Conservation (phyloP, 2,888 invertebrate genomes). For the Agrilus mali region DNA sequence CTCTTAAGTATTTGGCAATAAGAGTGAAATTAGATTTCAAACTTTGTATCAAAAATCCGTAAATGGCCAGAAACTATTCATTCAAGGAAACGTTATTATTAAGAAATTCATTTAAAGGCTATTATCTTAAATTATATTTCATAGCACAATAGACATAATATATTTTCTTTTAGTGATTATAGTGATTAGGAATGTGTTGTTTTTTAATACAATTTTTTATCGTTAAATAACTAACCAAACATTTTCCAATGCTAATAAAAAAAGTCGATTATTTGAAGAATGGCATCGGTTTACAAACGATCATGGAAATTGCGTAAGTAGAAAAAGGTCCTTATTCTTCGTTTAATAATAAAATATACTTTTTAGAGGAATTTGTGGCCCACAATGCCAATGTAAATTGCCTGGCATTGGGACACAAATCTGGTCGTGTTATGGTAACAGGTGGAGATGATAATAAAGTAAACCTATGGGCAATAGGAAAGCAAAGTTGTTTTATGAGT, state of each 20-base stretch:
- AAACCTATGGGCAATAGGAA: conserved; percentile 93
- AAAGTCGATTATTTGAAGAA: conserved; percentile 13
- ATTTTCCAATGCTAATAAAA: neutral
- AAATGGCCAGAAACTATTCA: conserved; percentile 23
- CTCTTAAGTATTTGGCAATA: too few relatives aligned
- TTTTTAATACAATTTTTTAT: neutral
- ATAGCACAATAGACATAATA: neutral
- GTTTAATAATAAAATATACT: conserved; percentile 8
- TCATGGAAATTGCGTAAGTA: conserved; percentile 77
- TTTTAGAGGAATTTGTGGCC: conserved; percentile 72
- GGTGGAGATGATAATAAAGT: conserved; percentile 97
- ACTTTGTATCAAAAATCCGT: conserved; percentile 13
- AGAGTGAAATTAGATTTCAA: too few relatives aligned
- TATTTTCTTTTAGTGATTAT: neutral
- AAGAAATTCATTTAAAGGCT: conserved; percentile 8
- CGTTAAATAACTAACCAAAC: neutral
- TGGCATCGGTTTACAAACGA: conserved; percentile 42
- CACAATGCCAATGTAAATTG: conserved; percentile 82
- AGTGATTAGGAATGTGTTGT: neutral
- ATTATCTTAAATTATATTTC: conserved; percentile 11
- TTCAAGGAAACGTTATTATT: conserved; percentile 22
- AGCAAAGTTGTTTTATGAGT: conserved; percentile 91
- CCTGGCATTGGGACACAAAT: conserved; percentile 79
- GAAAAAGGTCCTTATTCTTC: neutral
- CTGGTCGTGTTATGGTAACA: conserved; percentile 80